Evolutionary conservation across 2,113 vertebrate species (phyloP).

Genomic region (Mustelus asterias): DNA sequence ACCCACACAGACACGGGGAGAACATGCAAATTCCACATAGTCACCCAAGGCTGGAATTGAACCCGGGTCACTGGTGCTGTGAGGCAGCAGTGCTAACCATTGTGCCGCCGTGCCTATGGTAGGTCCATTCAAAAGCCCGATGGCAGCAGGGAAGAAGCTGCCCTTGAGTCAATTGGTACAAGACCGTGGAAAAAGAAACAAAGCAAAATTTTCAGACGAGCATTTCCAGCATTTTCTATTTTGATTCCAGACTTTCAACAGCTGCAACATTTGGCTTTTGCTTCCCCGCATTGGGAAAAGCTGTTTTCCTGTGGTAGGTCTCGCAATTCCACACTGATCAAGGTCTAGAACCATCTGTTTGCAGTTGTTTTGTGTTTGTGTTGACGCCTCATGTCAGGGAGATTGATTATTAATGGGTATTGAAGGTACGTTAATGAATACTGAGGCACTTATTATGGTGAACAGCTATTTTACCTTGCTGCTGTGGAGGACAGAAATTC

Average conservation of each 20-base stretch:
- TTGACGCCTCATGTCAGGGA: background rate
- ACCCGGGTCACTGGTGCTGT: too few species aligned
- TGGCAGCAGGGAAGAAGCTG: too few species aligned
- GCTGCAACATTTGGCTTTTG: background rate
- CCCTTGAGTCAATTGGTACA: too few species aligned
- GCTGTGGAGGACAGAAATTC: background rate
- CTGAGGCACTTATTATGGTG: background rate
- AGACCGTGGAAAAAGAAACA: background rate
- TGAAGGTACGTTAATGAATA: background rate
- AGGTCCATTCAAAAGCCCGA: too few species aligned
- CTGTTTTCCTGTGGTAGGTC: background rate
- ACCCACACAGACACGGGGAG: too few species aligned
- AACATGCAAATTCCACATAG: too few species aligned
- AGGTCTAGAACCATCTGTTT: background rate
- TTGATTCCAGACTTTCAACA: background rate
- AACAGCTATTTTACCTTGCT: background rate
- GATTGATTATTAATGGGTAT: background rate
- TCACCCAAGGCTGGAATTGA: too few species aligned
- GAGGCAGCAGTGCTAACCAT: too few species aligned
- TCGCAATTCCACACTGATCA: background rate
- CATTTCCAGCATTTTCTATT: background rate
- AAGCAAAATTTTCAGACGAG: background rate
- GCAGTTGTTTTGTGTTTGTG: background rate
- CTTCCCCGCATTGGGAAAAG: background rate
- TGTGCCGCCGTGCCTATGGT: too few species aligned